These are phyloP conservation scores for Drosophila nasuta DNA, from an alignment of 1,140 invertebrate genomes.

Conservation along the genomic window DNA sequence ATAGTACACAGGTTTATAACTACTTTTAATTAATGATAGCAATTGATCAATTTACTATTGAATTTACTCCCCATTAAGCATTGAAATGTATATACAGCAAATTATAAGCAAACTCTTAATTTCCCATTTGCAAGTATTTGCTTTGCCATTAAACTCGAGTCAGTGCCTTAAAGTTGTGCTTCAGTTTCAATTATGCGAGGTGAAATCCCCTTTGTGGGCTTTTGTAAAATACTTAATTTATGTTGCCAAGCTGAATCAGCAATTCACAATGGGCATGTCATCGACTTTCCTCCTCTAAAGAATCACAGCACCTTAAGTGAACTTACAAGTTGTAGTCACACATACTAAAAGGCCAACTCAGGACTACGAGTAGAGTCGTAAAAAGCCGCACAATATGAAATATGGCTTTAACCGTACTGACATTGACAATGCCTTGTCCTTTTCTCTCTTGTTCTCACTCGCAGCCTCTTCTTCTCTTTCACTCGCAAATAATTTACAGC, in stretches of 20 bases:
- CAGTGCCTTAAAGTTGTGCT: not conserved
- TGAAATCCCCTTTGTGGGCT: conserved; percentile 2
- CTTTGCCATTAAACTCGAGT: not conserved
- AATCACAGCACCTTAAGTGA: conserved; percentile 41
- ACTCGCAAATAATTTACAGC: conserved; percentile 36
- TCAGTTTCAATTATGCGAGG: conserved; percentile 1
- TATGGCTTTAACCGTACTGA: conserved; percentile 62
- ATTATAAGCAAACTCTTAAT: not conserved
- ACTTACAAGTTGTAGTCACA: conserved; percentile 41
- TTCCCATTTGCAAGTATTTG: not conserved
- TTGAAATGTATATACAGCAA: not conserved
- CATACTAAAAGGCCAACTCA: not conserved
- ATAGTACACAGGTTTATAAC: not conserved
- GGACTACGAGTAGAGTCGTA: not conserved
- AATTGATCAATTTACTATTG: not conserved
- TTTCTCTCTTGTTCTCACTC: not conserved
- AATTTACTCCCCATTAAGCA: not conserved
- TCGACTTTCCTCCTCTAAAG: not conserved
- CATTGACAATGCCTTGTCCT: conserved; percentile 47
- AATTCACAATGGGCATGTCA: conserved; percentile 4
- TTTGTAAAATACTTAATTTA: conserved; percentile 6
- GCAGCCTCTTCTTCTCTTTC: conserved; percentile 17
- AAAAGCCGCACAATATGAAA: conserved; percentile 54
- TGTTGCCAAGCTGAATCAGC: conserved; percentile 1
- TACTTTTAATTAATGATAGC: not conserved